These are phyloP conservation scores for Sitta europaea DNA, from an alignment of 2,113 vertebrate genomes.

Conservation along the genomic window DNA sequence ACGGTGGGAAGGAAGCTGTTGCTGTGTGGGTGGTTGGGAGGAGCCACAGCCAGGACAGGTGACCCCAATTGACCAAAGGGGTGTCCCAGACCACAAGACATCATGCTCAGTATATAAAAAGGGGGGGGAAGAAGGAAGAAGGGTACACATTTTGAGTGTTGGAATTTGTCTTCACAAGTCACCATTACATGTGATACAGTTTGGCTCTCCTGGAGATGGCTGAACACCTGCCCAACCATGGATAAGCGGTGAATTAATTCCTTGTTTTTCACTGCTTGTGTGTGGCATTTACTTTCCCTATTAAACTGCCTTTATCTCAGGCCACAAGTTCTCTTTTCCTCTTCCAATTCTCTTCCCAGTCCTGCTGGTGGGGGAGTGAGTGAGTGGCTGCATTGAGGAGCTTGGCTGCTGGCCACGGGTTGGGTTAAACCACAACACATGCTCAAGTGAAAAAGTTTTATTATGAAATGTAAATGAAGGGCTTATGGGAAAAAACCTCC, in stretches of 20 bases:
- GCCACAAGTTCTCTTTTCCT: not conserved
- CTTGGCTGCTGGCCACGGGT: not conserved
- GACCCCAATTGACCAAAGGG: not conserved
- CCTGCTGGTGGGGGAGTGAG: not conserved
- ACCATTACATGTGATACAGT: not conserved
- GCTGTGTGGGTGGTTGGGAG: not conserved
- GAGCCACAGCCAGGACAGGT: not conserved
- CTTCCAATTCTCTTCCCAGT: fast-evolving
- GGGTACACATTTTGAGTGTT: not conserved
- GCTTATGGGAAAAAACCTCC: not conserved
- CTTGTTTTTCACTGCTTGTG: not conserved
- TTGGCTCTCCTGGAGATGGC: not conserved
- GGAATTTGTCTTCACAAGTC: not conserved
- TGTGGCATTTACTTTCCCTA: not conserved
- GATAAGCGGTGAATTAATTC: not conserved
- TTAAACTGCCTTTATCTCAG: not conserved
- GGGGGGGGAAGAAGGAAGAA: not conserved
- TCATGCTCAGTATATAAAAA: not conserved
- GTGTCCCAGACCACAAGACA: fast-evolving
- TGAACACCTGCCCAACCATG: not conserved
- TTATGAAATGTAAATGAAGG: not conserved
- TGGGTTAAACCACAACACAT: not conserved
- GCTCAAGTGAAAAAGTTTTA: not conserved
- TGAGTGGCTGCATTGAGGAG: fast-evolving
- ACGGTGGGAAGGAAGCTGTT: fast-evolving